phyloP scores from a whole-genome alignment of 2,797 vertebrate genomes.

The Menidia menidia region DNA sequence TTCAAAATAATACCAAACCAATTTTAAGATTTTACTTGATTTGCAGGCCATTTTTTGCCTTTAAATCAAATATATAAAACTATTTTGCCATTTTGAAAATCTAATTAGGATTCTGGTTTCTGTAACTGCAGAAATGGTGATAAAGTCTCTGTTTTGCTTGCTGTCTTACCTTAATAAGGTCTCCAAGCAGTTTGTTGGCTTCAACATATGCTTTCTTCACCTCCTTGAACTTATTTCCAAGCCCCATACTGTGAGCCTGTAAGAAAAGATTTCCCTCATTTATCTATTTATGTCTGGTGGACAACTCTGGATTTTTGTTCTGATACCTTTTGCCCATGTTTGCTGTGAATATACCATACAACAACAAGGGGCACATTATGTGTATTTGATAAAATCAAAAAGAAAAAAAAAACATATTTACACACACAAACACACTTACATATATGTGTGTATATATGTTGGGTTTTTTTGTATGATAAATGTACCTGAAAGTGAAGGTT shows the following conservation, averaged over 20 bases:
- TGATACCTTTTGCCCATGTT: too few relatives aligned
- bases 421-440: too few relatives aligned
- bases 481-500: conserved; percentile 92
- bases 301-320: too few relatives aligned
- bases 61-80: neutral
- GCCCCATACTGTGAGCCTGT: conserved; percentile 96
- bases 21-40: neutral
- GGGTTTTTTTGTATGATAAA: too few relatives aligned
- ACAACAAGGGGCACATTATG: too few relatives aligned
- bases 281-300: too few relatives aligned
- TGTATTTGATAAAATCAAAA: too few relatives aligned
- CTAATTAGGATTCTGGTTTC: conserved; percentile 1
- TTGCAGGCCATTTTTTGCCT: neutral
- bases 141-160: neutral
- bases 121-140: neutral
- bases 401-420: too few relatives aligned
- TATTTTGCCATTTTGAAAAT: neutral
- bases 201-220: conserved; percentile 96
- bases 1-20: neutral
- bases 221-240: conserved; percentile 96
- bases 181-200: conserved; percentile 95
- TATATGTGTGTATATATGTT: too few relatives aligned
- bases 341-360: too few relatives aligned
- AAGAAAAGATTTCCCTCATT: neutral
- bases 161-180: conserved; percentile 93